Evolutionary conservation across 2,113 vertebrate genomes (phyloP).

Genomic region (Grammomys dolichurus): DNA sequence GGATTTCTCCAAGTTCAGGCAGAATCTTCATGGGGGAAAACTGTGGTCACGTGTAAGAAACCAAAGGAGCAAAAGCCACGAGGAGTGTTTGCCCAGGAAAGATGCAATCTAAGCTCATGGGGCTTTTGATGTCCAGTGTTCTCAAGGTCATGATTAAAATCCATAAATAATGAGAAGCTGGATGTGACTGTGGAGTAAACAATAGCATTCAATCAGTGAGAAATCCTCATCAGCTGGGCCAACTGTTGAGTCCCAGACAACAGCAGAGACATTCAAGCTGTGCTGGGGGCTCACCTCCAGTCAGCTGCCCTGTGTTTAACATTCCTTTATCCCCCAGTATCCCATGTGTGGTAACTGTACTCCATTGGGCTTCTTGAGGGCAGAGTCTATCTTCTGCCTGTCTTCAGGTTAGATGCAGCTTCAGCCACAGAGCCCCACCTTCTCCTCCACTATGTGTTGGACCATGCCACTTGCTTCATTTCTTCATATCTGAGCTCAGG

Average conservation of each 20-base stretch:
- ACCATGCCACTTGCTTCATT: rapidly evolving
- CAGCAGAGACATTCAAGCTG: background rate
- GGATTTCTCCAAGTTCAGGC: background rate
- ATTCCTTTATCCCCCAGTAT: background rate
- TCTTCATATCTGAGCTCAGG: background rate
- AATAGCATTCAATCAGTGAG: background rate
- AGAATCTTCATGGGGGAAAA: conserved; percentile 33
- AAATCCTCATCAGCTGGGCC: background rate
- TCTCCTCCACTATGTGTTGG: background rate
- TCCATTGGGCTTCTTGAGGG: background rate
- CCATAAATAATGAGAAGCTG: conserved; percentile 42
- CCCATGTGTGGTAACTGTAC: background rate
- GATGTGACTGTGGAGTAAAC: background rate
- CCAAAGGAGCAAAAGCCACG: background rate
- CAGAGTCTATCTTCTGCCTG: background rate
- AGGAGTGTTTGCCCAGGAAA: background rate
- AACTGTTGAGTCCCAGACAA: background rate
- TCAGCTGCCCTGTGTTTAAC: background rate
- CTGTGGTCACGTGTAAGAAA: background rate
- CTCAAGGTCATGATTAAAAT: conserved; percentile 48
- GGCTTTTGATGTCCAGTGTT: conserved; percentile 1
- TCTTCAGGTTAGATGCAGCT: background rate
- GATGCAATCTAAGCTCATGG: background rate
- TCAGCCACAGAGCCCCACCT: background rate
- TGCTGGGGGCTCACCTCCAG: background rate